Base-by-base conservation (phyloP, 2,888 invertebrate genomes). In the Latrodectus elegans region DNA sequence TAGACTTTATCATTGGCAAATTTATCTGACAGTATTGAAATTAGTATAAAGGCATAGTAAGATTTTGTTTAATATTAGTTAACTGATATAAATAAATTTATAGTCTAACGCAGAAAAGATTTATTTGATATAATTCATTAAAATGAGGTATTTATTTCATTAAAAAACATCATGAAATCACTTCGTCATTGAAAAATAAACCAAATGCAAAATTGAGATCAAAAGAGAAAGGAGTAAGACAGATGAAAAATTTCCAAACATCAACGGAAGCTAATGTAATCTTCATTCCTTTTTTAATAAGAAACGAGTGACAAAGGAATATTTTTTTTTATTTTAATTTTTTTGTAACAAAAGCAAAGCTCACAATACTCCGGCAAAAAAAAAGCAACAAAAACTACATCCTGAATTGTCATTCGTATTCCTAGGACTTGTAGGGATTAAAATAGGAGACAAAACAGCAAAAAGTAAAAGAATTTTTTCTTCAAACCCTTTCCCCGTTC, bases 391-490 rank as follows among this genome's bases (percentile, higher is more conserved):
- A 79, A 73, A 86, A 80, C 85, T 76, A 76, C 79, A 86, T 80
- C 70, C 74, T 51, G 60, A 60, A 70, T 75, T 86, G 80, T 86
- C 85, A 80, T 74, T 86, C 80, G 80, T 86, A 86, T 86, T 86
- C 85, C 80, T 71, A 86, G 80, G 85, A 76, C 85, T 86, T 71
- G 80, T 70, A 80, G 85, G 85, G 85, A 86, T 86, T 86, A 86
- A 80, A 86, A 86, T 80, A 75, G 75, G 73, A 76, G 85, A 76
- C 71, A 76, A 80, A 74, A 75, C 71, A 84, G 79, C 49, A 71
- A 64, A 60, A 38, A 38, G 38, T 38, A 38, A 38, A 38, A 38
- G 38, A 38, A 38, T 38, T 38, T 38, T 38, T 38, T 38, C 38
- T 14, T 38, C 67, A 17, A 17, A 17, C 76, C 67, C 67, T 52